Base-by-base conservation (phyloP, 2,888 invertebrate species). In the Apamea crenata region DNA sequence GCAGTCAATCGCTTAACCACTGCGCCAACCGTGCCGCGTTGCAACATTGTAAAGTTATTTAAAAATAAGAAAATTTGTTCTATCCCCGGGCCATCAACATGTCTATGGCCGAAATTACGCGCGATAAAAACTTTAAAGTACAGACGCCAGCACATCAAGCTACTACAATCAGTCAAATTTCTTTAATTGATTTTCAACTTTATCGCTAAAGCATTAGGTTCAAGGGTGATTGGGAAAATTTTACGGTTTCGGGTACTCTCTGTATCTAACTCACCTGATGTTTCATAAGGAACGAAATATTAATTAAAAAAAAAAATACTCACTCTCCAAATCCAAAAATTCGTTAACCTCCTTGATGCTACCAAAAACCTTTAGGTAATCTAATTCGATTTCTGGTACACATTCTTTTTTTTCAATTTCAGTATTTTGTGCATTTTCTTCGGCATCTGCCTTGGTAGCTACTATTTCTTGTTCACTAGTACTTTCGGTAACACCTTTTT, bases 291-390 rank as follows among this genome's bases (percentile, higher is more conserved):
- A 36, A n/a, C 12, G 21, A 36, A 71, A 36, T 4, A 36, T 3
- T 56, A 1, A n/a, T n/a, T 32, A 3, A 8, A 59, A 53, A 29
- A 50, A 29, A 53, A n/a, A 74, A 63, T 77, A 95, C 96, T 95
- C 63, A 96, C 96, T 90, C 87, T 97, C 96, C 73, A 87, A 78
- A 91, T 96, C 95, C 84, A 97, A 88, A 1, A 95, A 77, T 65
- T 95, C 94, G 66, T 95, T 96, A 18, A 97, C 88, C 50, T 97
- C 96, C 78, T 95, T 96, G 10, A 92, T 94, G 44, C 83, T 94
- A 3, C 96, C 96, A 72, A 96, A 97, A 25, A 96, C 88, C 86
- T 95, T 95, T 14, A 95, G 83, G 80, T 92, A 94, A 79, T 93
- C 93, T 10, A 91, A 71, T 70, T 91, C 91, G 18, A 77, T 86